These are phyloP conservation scores for Platysteira castanea DNA, from an alignment of 2,113 vertebrate species.

Conservation along the genomic window DNA sequence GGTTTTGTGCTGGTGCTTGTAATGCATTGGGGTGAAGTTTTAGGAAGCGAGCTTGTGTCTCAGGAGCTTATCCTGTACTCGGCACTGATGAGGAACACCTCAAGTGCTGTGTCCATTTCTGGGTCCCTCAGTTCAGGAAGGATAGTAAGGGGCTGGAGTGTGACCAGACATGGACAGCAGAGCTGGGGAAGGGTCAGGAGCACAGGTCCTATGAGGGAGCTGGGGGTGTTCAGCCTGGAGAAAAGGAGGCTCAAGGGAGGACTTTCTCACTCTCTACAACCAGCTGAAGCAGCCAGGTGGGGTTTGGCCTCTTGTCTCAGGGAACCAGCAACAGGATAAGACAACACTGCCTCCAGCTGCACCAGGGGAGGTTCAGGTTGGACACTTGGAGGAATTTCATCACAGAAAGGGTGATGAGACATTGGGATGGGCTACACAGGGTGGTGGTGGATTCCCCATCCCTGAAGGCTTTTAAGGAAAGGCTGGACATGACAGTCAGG, in stretches of 20 bases:
- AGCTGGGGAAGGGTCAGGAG: not conserved
- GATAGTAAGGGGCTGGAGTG: not conserved
- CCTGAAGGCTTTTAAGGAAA: not conserved
- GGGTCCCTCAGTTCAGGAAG: not conserved
- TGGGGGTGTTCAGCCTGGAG: not conserved
- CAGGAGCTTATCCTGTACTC: not conserved
- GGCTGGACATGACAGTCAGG: not conserved
- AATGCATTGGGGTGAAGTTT: not conserved
- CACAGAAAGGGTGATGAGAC: not conserved
- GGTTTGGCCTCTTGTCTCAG: not conserved
- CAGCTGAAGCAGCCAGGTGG: too few relatives aligned
- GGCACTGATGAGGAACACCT: not conserved
- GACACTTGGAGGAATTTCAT: too few relatives aligned
- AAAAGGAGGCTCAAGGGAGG: not conserved
- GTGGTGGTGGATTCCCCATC: too few relatives aligned
- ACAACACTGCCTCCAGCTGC: not conserved
- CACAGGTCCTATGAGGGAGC: not conserved
- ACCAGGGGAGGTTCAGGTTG: not conserved
- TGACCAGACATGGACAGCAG: fast-evolving
- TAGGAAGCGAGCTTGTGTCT: fast-evolving
- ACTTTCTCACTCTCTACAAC: not conserved
- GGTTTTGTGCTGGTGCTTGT: too few relatives aligned
- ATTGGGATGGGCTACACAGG: not conserved
- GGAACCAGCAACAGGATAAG: not conserved
- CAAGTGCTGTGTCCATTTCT: not conserved